These are phyloP conservation scores for Biston betularia DNA, from an alignment of 2,888 invertebrate species.

Conservation along the genomic window DNA sequence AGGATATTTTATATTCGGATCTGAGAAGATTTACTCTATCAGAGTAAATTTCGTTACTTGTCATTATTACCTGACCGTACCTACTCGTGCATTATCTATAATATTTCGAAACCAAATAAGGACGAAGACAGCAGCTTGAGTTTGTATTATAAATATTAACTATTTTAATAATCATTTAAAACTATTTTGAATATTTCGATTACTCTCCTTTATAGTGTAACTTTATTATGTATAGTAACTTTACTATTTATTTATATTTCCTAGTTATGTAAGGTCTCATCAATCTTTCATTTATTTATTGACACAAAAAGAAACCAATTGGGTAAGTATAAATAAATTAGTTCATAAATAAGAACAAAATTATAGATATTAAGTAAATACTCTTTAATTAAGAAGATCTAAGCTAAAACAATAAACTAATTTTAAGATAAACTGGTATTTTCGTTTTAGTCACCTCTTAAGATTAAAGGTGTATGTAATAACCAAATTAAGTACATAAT, in stretches of 20 bases:
- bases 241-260: neutral
- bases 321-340: neutral
- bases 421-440: neutral
- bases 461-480: neutral
- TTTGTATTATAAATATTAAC: neutral
- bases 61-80: neutral
- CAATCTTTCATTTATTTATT: neutral
- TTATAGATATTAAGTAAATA: constrained; percentile 2
- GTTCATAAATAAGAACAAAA: constrained; percentile 8
- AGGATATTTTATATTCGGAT: neutral
- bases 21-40: neutral
- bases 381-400: neutral
- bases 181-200: neutral
- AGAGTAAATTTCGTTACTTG: neutral
- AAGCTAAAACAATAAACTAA: constrained; percentile 7
- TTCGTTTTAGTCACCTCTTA: neutral
- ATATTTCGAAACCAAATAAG: constrained; percentile 1
- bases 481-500: neutral
- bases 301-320: neutral
- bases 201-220: neutral
- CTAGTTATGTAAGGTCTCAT: neutral
- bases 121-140: constrained; percentile 2
- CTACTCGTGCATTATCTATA: neutral
- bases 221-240: neutral
- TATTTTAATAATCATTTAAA: neutral